A percentile compares a stretch with the other conserved stretches of the same genome.
phyloP scores from a whole-genome alignment of 2,888 invertebrate genomes.

The Drosophila maculinotata region DNA sequence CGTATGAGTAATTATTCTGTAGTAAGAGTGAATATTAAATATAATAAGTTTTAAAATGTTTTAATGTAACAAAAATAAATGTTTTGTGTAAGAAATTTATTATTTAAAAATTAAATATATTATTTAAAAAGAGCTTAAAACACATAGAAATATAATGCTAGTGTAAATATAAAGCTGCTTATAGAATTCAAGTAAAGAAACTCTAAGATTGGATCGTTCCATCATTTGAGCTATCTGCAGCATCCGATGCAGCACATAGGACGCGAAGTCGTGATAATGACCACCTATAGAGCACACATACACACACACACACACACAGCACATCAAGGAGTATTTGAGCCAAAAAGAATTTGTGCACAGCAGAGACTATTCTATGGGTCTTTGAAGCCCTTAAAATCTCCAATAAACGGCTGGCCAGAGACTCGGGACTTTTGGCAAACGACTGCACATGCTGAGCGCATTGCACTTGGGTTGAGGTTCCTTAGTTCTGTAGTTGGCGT shows the following conservation, averaged over 20 bases:
- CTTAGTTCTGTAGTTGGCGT: slow-evolving; percentile 32
- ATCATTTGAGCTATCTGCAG: slow-evolving; percentile 39
- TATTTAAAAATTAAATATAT: too few species aligned
- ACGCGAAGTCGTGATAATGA: slow-evolving; percentile 75
- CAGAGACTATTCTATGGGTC: slow-evolving; percentile 30
- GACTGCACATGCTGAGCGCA: slow-evolving; percentile 73
- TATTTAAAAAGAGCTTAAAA: too few species aligned
- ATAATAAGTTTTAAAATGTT: too few species aligned
- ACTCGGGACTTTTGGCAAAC: slow-evolving; percentile 43
- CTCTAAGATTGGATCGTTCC: slow-evolving; percentile 46
- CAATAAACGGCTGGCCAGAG: slow-evolving; percentile 41
- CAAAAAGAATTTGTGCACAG: slow-evolving; percentile 36
- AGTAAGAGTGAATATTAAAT: too few species aligned
- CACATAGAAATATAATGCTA: background rate
- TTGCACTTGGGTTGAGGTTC: slow-evolving; percentile 62
- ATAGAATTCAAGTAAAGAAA: background rate
- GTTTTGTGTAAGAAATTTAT: too few species aligned
- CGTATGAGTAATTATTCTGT: slow-evolving; percentile 19
- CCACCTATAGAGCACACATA: slow-evolving; percentile 80
- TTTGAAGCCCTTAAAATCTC: slow-evolving; percentile 47
- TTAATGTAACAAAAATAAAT: too few species aligned
- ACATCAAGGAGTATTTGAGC: slow-evolving; percentile 55
- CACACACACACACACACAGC: slow-evolving; percentile 48
- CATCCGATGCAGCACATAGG: slow-evolving; percentile 45
- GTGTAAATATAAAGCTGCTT: slow-evolving; percentile 16